A percentile compares a stretch with the other conserved stretches of the same genome.
Evolutionary conservation across 2,113 vertebrate genomes (phyloP).

Genomic region (Isurus oxyrinchus): DNA sequence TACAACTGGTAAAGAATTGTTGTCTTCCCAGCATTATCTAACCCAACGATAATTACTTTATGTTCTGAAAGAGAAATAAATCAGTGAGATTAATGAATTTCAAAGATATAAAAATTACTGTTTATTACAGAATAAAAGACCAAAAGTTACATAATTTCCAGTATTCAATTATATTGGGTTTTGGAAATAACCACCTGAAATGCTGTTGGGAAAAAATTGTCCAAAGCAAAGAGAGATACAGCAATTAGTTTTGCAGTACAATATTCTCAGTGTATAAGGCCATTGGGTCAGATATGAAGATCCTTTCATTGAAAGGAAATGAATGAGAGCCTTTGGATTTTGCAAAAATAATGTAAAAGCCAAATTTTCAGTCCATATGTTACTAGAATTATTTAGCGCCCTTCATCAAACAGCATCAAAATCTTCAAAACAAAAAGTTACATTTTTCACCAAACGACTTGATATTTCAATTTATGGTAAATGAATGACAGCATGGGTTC

Average conservation of each 20-base stretch:
- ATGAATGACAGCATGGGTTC: neutral
- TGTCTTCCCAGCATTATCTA: conserved; percentile 98
- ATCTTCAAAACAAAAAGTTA: neutral
- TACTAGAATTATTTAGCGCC: neutral
- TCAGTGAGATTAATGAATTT: conserved; percentile 34
- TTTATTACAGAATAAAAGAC: neutral
- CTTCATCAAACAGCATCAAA: neutral
- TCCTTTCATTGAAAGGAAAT: neutral
- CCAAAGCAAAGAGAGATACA: neutral
- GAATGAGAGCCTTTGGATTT: neutral
- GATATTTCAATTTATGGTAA: neutral
- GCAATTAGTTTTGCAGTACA: neutral
- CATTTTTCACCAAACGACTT: neutral
- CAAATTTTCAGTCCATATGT: neutral
- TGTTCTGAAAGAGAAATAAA: conserved; percentile 73
- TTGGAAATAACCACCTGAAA: neutral
- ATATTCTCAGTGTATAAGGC: neutral
- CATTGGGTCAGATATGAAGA: neutral
- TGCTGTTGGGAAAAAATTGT: neutral
- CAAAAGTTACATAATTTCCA: neutral
- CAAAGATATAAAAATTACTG: neutral
- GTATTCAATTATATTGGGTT: neutral
- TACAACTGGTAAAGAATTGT: conserved; percentile 98
- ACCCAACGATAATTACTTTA: conserved; percentile 97
- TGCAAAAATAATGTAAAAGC: neutral